Base-by-base conservation (phyloP, 2,888 invertebrate genomes). In the Noctua pronuba region DNA sequence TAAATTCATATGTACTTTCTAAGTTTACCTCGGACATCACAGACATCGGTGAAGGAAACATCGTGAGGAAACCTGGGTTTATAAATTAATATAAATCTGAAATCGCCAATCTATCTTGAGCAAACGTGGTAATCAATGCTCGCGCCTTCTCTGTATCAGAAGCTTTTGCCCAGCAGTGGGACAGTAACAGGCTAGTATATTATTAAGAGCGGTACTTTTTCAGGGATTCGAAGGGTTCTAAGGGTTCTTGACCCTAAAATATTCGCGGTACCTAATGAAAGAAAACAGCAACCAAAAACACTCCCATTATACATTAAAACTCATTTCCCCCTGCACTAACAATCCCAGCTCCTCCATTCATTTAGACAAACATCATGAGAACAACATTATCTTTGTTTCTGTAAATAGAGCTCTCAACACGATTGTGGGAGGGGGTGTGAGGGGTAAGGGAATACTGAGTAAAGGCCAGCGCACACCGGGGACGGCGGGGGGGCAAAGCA, bases 401-500 rank as follows among this genome's bases (percentile, higher is more conserved):
- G 60, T n/a, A 64, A 75, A 83, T 69, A 75, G 38, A 80, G 73
- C 69, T 80, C 67, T 80, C 73, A 77, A 60, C 78, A 67, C 60
- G 38, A 74, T 74, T 75, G 72, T 52, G 77, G 49, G 49, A 24
- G 49, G 49, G 21, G 24, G 49, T 49, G 49, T 49, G 49, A 49
- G 49, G 46, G 49, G 49, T 10, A 24, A 18, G 8, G 2, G 49
- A 18, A 77, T 73, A 60, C 24, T n/a, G 41, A 49, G 21, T 24
- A 8, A 60, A 60, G 60, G 60, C 1, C 18, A 31, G 18, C 60
- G 60, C 8, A 60, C 6, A 60, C 58, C 3, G 58, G 16, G 18
- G 6, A 28, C 28, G 13, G 7, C 55, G n/a, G 0, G 24, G n/a
- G 0, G 24, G 24, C 24, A 24, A 2, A 24, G 7, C 7, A 21